phyloP scores from a whole-genome alignment of 2,113 vertebrate genomes.

The Phoenicopterus ruber region DNA sequence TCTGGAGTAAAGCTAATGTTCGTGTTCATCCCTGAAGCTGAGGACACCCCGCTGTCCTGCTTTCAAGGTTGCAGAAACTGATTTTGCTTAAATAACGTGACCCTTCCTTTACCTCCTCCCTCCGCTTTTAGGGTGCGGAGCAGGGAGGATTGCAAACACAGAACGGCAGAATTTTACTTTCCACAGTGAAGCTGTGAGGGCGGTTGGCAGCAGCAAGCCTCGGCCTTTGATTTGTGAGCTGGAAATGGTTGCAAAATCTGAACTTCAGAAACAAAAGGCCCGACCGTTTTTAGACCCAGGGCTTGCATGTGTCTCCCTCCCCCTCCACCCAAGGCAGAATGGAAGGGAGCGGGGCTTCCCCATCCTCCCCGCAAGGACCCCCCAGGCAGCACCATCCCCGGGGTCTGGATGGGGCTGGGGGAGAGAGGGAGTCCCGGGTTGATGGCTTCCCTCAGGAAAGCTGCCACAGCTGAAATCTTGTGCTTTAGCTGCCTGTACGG shows the following conservation, averaged over 20 bases:
- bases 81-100: neutral
- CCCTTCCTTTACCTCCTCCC: neutral
- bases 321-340: neutral
- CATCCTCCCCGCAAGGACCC: neutral
- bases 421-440: neutral
- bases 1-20: neutral
- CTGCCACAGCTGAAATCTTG: neutral
- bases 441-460: neutral
- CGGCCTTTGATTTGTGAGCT: neutral
- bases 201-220: neutral
- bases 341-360: neutral
- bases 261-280: neutral
- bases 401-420: neutral
- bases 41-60: neutral
- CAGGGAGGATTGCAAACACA: neutral
- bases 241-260: neutral
- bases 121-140: rapidly evolving
- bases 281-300: neutral
- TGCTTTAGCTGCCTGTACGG: neutral
- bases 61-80: neutral
- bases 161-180: neutral
- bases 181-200: neutral
- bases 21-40: neutral
- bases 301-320: neutral
- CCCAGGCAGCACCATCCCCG: neutral